Conservation (phyloP, 2,888 invertebrate species). For the Glaucopsyche alexis region DNA sequence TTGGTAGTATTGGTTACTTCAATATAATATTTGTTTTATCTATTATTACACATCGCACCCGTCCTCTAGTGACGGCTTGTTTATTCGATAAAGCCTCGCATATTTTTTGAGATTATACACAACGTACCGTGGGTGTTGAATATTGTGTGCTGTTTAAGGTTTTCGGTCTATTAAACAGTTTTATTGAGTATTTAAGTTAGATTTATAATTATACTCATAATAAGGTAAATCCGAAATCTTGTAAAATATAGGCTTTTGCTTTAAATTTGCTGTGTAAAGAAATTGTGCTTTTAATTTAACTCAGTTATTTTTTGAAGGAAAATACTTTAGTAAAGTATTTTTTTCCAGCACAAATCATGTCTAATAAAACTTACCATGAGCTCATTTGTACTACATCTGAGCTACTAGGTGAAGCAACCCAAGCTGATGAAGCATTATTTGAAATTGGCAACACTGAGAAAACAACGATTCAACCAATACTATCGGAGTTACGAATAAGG, state of each 20-base stretch:
- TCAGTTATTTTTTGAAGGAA: no score
- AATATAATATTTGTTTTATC: slow-evolving; percentile 1
- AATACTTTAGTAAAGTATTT: not conserved
- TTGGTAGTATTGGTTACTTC: not conserved
- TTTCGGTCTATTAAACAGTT: slow-evolving; percentile 33
- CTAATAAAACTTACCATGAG: slow-evolving; percentile 85
- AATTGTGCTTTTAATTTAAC: no score
- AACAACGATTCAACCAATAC: slow-evolving; percentile 78
- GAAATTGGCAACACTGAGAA: slow-evolving; percentile 81
- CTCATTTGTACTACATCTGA: slow-evolving; percentile 82
- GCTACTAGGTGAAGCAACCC: slow-evolving; percentile 78
- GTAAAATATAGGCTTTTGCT: no score
- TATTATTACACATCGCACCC: not conserved
- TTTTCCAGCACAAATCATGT: slow-evolving; percentile 76
- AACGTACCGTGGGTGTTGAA: slow-evolving; percentile 33
- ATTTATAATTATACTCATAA: slow-evolving; percentile 33
- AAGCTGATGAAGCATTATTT: slow-evolving; percentile 82
- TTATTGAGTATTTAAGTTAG: slow-evolving; percentile 24
- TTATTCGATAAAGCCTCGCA: slow-evolving; percentile 53
- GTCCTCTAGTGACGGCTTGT: slow-evolving; percentile 45
- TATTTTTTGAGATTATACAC: slow-evolving; percentile 40
- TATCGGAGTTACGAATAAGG: slow-evolving; percentile 87
- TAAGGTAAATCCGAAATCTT: slow-evolving; percentile 22
- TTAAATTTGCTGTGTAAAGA: no score
- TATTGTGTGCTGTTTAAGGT: slow-evolving; percentile 34